phyloP scores from a whole-genome alignment of 2,797 vertebrate species.

The Enteromius mattozi region DNA sequence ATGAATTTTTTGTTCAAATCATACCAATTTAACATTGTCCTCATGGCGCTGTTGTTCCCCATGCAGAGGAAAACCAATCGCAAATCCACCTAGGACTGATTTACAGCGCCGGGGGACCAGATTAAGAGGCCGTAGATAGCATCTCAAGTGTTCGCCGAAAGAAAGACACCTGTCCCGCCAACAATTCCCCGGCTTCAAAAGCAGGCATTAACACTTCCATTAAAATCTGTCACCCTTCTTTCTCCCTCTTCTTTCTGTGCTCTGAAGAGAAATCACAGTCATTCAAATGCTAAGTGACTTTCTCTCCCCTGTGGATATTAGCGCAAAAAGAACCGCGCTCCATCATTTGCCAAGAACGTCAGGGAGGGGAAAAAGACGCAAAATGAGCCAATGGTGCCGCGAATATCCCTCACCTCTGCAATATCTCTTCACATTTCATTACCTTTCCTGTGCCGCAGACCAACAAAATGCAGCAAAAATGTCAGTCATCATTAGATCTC shows the following conservation, averaged over 20 bases:
- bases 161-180: constrained; percentile 68
- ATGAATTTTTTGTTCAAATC: constrained; percentile 64
- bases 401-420: constrained; percentile 61
- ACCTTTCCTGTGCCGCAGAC: constrained; percentile 65
- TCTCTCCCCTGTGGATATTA: constrained; percentile 74
- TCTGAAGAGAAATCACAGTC: constrained; percentile 72
- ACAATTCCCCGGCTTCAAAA: constrained; percentile 75
- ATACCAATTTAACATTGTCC: constrained; percentile 65
- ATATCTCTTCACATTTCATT: constrained; percentile 74
- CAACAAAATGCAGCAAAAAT: constrained; percentile 58
- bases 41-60: constrained; percentile 41
- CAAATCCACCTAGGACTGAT: constrained; percentile 65
- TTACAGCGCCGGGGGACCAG: constrained; percentile 65
- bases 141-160: constrained; percentile 62
- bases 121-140: constrained; percentile 66
- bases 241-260: constrained; percentile 69
- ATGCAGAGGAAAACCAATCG: constrained; percentile 56
- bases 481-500: constrained; percentile 75
- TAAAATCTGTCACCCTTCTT: constrained; percentile 76
- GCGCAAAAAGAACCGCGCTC: constrained; percentile 65
- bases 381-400: constrained; percentile 49
- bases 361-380: constrained; percentile 52
- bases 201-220: constrained; percentile 78
- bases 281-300: constrained; percentile 81
- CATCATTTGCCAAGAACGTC: constrained; percentile 66